These are phyloP conservation scores for Melanotaenia pygmaea DNA, from an alignment of 2,797 vertebrate species.

Conservation along the genomic window DNA sequence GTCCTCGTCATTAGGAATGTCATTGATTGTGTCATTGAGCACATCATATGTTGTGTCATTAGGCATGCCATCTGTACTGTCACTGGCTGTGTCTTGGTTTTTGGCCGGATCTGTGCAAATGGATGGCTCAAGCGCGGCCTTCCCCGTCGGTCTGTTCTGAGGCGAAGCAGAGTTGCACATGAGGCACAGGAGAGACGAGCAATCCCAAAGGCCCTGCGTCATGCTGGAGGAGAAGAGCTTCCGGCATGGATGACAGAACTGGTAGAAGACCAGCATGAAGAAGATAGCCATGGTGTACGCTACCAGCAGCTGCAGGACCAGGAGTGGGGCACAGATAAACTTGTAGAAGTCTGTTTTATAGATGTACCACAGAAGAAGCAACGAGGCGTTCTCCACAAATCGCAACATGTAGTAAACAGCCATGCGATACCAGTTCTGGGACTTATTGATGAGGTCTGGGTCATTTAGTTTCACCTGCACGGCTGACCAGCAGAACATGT, in stretches of 20 bases:
- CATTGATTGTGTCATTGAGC: constrained; percentile 64
- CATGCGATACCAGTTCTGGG: constrained; percentile 92
- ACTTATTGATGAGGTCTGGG: constrained; percentile 95
- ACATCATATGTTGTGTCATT: constrained; percentile 65
- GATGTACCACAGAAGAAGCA: constrained; percentile 92
- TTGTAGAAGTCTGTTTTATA: constrained; percentile 91
- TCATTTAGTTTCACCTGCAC: constrained; percentile 92
- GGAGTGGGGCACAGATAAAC: constrained; percentile 87
- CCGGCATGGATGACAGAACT: constrained; percentile 95
- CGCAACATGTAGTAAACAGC: constrained; percentile 92
- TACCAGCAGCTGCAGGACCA: constrained; percentile 90
- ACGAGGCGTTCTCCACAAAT: constrained; percentile 91
- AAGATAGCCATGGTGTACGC: constrained; percentile 88
- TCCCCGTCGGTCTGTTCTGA: constrained; percentile 60
- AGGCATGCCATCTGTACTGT: constrained; percentile 51
- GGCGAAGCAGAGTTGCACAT: constrained; percentile 58
- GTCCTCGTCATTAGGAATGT: constrained; percentile 51
- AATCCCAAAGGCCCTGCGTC: constrained; percentile 85
- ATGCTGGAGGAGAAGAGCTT: constrained; percentile 92
- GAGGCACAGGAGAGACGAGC: constrained; percentile 84
- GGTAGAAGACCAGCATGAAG: constrained; percentile 98
- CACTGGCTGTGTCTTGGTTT: constrained; percentile 44
- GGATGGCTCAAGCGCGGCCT: constrained; percentile 64
- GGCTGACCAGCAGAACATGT: constrained; percentile 99
- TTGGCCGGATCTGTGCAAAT: constrained; percentile 53